Base-by-base conservation (phyloP, 2,888 invertebrate genomes). In the Brachyptera risi region DNA sequence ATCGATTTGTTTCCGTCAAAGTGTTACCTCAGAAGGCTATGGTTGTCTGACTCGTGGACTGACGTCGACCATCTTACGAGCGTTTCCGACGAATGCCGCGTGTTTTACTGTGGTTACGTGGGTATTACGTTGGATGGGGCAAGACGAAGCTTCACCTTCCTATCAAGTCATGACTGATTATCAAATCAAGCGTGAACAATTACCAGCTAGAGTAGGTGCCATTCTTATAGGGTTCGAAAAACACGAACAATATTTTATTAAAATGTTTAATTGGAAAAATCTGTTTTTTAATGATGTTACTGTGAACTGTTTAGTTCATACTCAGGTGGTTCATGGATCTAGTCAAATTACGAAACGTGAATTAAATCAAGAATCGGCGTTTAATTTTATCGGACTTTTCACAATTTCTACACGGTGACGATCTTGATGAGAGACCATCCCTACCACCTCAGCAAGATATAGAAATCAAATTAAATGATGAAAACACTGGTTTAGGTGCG, bases 21-120 rank as follows among this genome's bases (percentile, higher is more conserved):
- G 90, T 42, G 80, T 91, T 61, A 75, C 74, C 27, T 68, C 76
- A 1, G 90, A 92, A 67, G 96, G 96, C 0, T 78, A 83, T 70
- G 71, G 76, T 0, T 87, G 87, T 67, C 83, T 96, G 72, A 80
- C 85, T 51, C 79, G 87, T 19, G 95, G 95, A 0, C 72, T 95
- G 0, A 81, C 82, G 19, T 87, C 93, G 0, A 90, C 94, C 1
- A 75, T 93, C 40, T 71, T 93, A 50, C 82, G 96, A 44, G 95
- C 96, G 0, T 96, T 96, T 74, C 92, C 96, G 1, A 89, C 90
- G 64, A 96, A 97, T 73, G 96, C 95, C 0, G 92, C 91, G 3
- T 93, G 92, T 63, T 96, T 96, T 73, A 83, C 90, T 31, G 91
- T 91, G 0, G 93, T 95, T 58, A 85, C 86, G 23, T 90, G 88